These are phyloP conservation scores for Heteromurus nitidus DNA, from an alignment of 2,888 invertebrate species.

Conservation along the genomic window DNA sequence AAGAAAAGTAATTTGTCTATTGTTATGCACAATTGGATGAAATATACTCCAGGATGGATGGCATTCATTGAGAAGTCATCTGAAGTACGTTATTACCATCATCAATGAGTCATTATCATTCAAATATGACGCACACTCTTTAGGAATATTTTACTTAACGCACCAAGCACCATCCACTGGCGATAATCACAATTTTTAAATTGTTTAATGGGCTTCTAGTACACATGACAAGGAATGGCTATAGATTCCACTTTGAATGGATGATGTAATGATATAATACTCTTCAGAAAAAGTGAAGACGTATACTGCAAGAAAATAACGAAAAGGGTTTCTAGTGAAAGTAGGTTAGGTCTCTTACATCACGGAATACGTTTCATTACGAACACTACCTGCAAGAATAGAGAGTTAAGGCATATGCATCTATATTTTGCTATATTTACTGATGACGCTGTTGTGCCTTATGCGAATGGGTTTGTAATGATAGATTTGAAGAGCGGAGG, in stretches of 20 bases:
- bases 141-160: not conserved
- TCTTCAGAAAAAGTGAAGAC: constrained; percentile 15
- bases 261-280: constrained; percentile 18
- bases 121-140: not conserved
- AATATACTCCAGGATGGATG: constrained; percentile 2
- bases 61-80: not conserved
- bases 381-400: too few species aligned
- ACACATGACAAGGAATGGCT: not conserved
- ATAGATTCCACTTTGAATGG: constrained; percentile 8
- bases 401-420: too few species aligned
- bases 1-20: constrained; percentile 18
- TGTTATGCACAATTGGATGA: not conserved
- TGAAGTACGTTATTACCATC: constrained; percentile 4
- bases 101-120: constrained; percentile 7
- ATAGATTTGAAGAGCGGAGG: too few species aligned
- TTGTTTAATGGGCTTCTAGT: not conserved
- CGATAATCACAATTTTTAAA: constrained; percentile 6
- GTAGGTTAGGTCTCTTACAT: constrained; percentile 47
- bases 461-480: not conserved
- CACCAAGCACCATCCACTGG: not conserved
- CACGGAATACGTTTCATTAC: constrained; percentile 29
- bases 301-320: not conserved
- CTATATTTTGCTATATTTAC: constrained; percentile 32
- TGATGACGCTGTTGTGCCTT: constrained; percentile 27
- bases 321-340: constrained; percentile 27